Evolutionary conservation across 2,888 invertebrate genomes (phyloP).

Genomic region (Leucophenga maculata): DNA sequence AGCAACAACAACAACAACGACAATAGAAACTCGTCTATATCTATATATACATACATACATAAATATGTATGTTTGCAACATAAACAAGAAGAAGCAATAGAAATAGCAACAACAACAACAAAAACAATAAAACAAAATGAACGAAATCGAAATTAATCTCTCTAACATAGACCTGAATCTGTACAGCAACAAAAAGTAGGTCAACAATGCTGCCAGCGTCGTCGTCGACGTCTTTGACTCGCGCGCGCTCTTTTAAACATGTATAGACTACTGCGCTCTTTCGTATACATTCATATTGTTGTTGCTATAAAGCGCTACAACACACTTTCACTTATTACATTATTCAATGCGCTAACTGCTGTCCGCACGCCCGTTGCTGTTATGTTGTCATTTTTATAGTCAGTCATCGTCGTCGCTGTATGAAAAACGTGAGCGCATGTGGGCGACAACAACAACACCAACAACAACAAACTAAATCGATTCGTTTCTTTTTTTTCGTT

Average conservation of each 20-base stretch:
- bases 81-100: slow-evolving; percentile 14
- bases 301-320: slow-evolving; percentile 34
- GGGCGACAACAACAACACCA: slow-evolving; percentile 29
- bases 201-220: slow-evolving; percentile 74
- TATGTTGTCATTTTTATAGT: too few species aligned
- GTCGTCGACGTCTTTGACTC: slow-evolving; percentile 29
- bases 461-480: too few species aligned
- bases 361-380: too few species aligned
- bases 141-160: slow-evolving; percentile 69
- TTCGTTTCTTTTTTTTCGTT: too few species aligned
- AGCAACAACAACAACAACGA: slow-evolving; percentile 4
- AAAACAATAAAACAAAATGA: slow-evolving; percentile 46
- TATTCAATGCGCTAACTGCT: slow-evolving; percentile 73
- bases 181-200: slow-evolving; percentile 81
- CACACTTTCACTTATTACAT: slow-evolving; percentile 92
- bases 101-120: slow-evolving; percentile 12
- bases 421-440: slow-evolving; percentile 28
- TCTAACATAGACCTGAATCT: slow-evolving; percentile 94
- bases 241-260: slow-evolving; percentile 21
- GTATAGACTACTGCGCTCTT: not conserved
- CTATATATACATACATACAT: not conserved
- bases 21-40: not conserved
- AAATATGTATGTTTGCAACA: not conserved
- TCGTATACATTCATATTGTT: not conserved
- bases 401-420: too few species aligned